These are phyloP conservation scores for Stegostoma tigrinum DNA, from an alignment of 2,113 vertebrate species.

Conservation along the genomic window DNA sequence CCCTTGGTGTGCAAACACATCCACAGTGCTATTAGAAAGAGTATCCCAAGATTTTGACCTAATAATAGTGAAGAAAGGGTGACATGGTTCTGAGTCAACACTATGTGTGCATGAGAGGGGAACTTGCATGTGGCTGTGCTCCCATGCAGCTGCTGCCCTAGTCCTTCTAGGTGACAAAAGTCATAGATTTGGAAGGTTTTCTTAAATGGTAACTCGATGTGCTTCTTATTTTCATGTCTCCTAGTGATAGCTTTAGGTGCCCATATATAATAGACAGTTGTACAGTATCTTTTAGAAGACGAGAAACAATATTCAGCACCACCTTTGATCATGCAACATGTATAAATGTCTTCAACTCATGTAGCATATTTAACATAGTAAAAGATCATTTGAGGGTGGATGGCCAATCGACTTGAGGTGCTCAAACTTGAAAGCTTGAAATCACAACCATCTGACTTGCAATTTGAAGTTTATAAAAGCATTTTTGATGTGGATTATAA, in stretches of 20 bases:
- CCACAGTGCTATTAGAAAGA: too few relatives aligned
- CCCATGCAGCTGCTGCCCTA: too few relatives aligned
- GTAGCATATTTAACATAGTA: not conserved
- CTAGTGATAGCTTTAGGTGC: not conserved
- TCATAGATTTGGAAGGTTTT: too few relatives aligned
- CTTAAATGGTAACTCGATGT: too few relatives aligned
- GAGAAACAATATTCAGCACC: not conserved
- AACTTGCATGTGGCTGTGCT: too few relatives aligned
- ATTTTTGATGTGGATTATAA: not conserved
- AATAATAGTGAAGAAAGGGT: too few relatives aligned
- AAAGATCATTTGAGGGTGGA: not conserved
- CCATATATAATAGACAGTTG: not conserved
- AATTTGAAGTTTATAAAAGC: not conserved
- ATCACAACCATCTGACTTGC: not conserved
- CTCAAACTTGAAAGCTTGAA: not conserved
- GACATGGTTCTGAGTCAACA: too few relatives aligned
- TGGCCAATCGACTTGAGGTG: not conserved
- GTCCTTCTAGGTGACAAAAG: too few relatives aligned
- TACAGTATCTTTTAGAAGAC: not conserved
- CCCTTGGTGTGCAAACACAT: too few relatives aligned
- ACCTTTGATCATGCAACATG: not conserved
- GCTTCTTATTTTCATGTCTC: not conserved
- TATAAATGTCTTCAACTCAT: not conserved
- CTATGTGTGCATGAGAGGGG: too few relatives aligned
- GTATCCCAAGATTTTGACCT: too few relatives aligned